Percentiles rank a stretch among this genome's conserved stretches.
Evolutionary conservation across 1,140 invertebrate genomes (phyloP).

Genomic region (Dolichoris vasculosae): DNA sequence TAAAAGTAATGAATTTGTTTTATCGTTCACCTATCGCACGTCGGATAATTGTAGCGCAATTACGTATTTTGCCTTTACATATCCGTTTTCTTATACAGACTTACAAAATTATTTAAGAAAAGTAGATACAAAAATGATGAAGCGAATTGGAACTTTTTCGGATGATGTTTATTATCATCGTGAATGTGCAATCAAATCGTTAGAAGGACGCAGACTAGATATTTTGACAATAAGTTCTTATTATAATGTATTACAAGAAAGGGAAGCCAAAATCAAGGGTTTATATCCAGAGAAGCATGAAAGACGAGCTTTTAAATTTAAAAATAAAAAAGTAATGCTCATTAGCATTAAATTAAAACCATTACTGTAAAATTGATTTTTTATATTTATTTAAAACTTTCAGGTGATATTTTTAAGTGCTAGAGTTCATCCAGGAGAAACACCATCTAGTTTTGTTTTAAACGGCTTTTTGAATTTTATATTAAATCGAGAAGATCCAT

Average conservation of each 20-base stretch:
- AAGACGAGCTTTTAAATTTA: conserved; percentile 83
- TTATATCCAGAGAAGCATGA: conserved; percentile 84
- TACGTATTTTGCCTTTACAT: conserved; percentile 94
- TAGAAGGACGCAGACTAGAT: conserved; percentile 90
- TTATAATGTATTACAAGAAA: conserved; percentile 82
- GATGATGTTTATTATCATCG: conserved; percentile 91
- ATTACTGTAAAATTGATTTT: not conserved
- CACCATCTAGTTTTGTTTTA: conserved; percentile 94
- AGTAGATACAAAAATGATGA: conserved; percentile 66
- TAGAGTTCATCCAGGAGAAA: conserved; percentile 95
- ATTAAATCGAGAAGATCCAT: conserved; percentile 82
- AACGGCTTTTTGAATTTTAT: conserved; percentile 91
- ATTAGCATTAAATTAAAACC: not conserved
- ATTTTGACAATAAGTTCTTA: conserved; percentile 90
- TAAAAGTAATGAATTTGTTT: conserved; percentile 78
- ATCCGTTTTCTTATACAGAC: conserved; percentile 91
- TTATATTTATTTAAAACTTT: conserved; percentile 52
- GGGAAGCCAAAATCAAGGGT: conserved; percentile 83
- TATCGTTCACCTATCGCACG: conserved; percentile 87
- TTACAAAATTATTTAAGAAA: conserved; percentile 80
- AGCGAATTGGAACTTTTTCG: conserved; percentile 59
- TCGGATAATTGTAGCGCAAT: conserved; percentile 83
- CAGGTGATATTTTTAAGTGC: conserved; percentile 90
- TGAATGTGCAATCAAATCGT: conserved; percentile 87
- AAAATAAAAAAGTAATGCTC: conserved; percentile 80